Conservation (phyloP, 35 echinoderm and acorn worm species). For the Holothuria glaberrima region DNA sequence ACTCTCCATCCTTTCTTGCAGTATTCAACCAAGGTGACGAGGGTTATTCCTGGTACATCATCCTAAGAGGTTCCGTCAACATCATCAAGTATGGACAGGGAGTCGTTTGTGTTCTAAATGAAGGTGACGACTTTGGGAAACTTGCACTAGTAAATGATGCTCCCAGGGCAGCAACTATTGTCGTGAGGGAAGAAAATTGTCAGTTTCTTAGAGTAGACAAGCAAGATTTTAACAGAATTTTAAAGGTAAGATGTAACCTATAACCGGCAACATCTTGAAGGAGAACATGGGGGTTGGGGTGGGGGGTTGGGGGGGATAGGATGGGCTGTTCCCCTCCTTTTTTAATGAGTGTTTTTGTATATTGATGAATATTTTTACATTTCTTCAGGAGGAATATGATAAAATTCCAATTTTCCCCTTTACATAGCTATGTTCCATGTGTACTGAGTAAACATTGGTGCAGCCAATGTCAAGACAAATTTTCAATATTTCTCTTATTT, state of each 20-base stretch:
- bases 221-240: conserved; percentile 93
- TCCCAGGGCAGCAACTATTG: conserved; percentile 89
- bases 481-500: too few relatives aligned
- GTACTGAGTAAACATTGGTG: too few relatives aligned
- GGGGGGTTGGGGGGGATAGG: too few relatives aligned
- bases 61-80: conserved; percentile 90
- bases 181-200: conserved; percentile 92
- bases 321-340: too few relatives aligned
- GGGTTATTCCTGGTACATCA: conserved; percentile 97
- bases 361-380: too few relatives aligned
- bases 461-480: too few relatives aligned
- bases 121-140: conserved; percentile 98
- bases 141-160: conserved; percentile 93
- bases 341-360: too few relatives aligned
- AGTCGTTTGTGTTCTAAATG: conserved; percentile 92
- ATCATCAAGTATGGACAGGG: conserved; percentile 98
- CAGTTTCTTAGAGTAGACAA: conserved; percentile 96
- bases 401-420: too few relatives aligned
- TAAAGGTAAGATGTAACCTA: conserved; percentile 81
- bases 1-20: conserved; percentile 31
- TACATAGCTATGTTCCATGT: too few relatives aligned
- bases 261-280: too few relatives aligned
- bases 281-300: too few relatives aligned
- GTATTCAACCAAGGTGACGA: conserved; percentile 99
- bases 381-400: too few relatives aligned